Percentiles rank a stretch among this genome's conserved stretches.
These are phyloP conservation scores for Marcusenius ussheri DNA, from an alignment of 2,113 vertebrate genomes.

Conservation along the genomic window DNA sequence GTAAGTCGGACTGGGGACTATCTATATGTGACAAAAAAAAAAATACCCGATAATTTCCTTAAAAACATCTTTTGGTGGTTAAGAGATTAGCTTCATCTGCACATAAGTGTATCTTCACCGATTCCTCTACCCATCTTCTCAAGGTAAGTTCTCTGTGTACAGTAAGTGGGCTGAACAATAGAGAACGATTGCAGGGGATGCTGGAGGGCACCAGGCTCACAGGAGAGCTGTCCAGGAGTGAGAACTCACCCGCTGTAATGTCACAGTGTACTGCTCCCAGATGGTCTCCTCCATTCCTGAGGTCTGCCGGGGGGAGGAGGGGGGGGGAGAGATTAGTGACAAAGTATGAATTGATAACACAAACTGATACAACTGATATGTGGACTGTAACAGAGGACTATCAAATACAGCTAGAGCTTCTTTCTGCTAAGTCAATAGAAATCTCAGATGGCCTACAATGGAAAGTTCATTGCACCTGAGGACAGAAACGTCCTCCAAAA, in stretches of 20 bases:
- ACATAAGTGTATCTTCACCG: background rate
- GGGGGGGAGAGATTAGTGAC: slow-evolving; percentile 26
- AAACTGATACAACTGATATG: background rate
- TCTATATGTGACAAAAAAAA: background rate
- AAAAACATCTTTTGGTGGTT: background rate
- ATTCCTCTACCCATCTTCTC: background rate
- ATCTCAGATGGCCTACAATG: background rate
- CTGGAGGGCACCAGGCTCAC: background rate
- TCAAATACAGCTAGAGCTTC: background rate
- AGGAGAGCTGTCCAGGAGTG: background rate
- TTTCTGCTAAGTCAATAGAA: background rate
- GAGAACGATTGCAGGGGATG: background rate
- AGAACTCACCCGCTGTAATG: slow-evolving; percentile 76
- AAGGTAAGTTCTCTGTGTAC: background rate
- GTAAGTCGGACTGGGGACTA: background rate
- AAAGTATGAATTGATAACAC: background rate
- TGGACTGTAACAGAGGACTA: background rate
- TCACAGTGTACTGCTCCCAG: slow-evolving; percentile 94
- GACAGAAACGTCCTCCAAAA: background rate
- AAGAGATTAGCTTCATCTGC: background rate
- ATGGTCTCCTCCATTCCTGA: slow-evolving; percentile 81
- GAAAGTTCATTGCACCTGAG: background rate
- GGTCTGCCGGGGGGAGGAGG: slow-evolving; percentile 40
- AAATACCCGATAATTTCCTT: background rate
- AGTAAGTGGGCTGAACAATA: background rate